Conservation (phyloP, 2,797 vertebrate genomes). For the Hyperoplus lanceolatus region DNA sequence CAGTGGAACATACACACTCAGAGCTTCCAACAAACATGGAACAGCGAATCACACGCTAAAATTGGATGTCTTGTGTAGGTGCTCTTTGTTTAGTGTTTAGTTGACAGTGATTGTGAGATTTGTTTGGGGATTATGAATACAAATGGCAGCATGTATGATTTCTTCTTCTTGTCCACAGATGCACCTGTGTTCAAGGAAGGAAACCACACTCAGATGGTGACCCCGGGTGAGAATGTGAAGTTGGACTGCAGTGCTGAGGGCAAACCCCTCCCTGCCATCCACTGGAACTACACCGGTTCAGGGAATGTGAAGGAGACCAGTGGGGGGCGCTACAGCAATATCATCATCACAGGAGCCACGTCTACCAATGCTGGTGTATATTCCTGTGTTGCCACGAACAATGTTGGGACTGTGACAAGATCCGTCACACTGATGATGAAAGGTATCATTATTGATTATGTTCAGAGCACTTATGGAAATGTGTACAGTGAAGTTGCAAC, state of each 20-base stretch:
- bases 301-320: conserved; percentile 31
- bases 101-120: neutral
- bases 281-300: conserved; percentile 27
- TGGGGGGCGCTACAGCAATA: conserved; percentile 30
- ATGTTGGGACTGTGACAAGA: conserved; percentile 47
- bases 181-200: conserved; percentile 44
- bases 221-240: conserved; percentile 23
- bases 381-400: conserved; percentile 77
- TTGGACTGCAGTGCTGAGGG: conserved; percentile 69
- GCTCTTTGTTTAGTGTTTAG: neutral
- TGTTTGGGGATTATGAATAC: neutral
- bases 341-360: conserved; percentile 68
- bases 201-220: fast-evolving
- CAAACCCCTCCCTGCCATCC: conserved; percentile 64
- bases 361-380: conserved; percentile 70
- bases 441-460: conserved; percentile 58
- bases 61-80: conserved; percentile 62
- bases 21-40: conserved; percentile 59
- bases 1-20: conserved; percentile 53
- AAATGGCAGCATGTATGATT: neutral
- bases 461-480: conserved; percentile 1
- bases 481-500: neutral
- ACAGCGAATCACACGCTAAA: fast-evolving
- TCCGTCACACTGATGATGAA: conserved; percentile 43
- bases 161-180: conserved; percentile 55